Evolutionary conservation across 1,140 invertebrate species (phyloP).

Genomic region (Samia ricini): DNA sequence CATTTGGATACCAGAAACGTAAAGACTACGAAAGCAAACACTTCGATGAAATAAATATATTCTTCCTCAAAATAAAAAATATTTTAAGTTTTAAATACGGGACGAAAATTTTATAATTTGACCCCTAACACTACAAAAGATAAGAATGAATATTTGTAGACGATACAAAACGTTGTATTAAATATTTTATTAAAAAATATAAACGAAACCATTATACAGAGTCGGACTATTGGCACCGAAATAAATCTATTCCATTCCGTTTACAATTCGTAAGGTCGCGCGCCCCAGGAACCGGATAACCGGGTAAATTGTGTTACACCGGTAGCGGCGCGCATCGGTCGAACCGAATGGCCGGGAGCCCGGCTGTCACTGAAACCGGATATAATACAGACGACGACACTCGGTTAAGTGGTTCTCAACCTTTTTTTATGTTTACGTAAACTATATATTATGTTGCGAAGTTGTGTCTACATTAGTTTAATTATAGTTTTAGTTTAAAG

Average conservation of each 20-base stretch:
- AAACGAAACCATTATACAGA: neutral
- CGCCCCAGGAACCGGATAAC: neutral
- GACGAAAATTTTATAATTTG: too few species aligned
- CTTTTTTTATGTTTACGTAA: neutral
- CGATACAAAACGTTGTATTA: too few species aligned
- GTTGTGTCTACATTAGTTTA: neutral
- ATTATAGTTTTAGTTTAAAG: neutral
- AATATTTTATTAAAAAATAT: neutral
- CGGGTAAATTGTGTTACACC: constrained; percentile 9
- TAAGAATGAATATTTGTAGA: too few species aligned
- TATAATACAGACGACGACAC: neutral
- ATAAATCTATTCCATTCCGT: constrained; percentile 9
- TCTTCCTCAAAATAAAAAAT: too few species aligned
- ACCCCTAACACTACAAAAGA: too few species aligned
- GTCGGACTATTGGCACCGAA: neutral
- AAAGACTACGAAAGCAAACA: too few species aligned
- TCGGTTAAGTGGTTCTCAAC: neutral
- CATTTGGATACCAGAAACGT: too few species aligned
- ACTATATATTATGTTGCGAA: neutral
- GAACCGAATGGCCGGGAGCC: constrained; percentile 5
- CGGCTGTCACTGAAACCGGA: neutral
- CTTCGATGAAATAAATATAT: too few species aligned
- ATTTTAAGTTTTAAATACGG: too few species aligned
- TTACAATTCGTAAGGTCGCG: constrained; percentile 7
- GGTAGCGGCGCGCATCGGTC: neutral